Percentiles rank a stretch among this genome's conserved stretches.
Evolutionary conservation across 2,113 vertebrate genomes (phyloP).

Genomic region (Ctenomys sociabilis): DNA sequence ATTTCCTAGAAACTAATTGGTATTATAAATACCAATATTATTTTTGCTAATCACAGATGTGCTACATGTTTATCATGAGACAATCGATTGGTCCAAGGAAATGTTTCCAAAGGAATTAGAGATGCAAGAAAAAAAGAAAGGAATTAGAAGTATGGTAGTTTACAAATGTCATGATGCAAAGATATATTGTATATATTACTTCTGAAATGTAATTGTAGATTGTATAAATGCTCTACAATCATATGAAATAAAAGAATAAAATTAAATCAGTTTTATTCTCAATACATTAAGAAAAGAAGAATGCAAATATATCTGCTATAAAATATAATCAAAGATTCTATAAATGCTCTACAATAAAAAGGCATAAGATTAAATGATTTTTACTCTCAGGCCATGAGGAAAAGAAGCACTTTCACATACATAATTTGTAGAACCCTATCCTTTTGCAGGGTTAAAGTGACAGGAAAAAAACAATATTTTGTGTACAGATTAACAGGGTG

Average conservation of each 20-base stretch:
- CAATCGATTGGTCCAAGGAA: background rate
- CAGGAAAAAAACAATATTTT: background rate
- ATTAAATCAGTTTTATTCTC: background rate
- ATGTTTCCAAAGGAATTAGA: background rate
- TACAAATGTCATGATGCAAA: background rate
- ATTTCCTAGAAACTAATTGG: slow-evolving; percentile 8
- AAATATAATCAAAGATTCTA: background rate
- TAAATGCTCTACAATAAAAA: background rate
- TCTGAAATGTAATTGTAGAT: background rate
- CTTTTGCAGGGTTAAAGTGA: background rate
- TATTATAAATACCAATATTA: slow-evolving; percentile 42
- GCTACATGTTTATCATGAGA: slow-evolving; percentile 9
- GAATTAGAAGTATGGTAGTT: background rate
- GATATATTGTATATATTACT: background rate
- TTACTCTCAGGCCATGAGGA: background rate
- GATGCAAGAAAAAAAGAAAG: background rate
- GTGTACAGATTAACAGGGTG: accelerated
- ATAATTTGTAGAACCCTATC: background rate
- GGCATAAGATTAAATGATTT: background rate
- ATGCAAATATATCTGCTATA: background rate
- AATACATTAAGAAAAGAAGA: background rate
- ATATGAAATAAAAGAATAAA: background rate
- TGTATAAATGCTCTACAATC: background rate
- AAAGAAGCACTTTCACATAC: background rate
- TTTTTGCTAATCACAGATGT: slow-evolving; percentile 72